A percentile compares a stretch with the other conserved stretches of the same genome.
Evolutionary conservation across 2,113 vertebrate species (phyloP).

Genomic region (Mionectes macconnelli): DNA sequence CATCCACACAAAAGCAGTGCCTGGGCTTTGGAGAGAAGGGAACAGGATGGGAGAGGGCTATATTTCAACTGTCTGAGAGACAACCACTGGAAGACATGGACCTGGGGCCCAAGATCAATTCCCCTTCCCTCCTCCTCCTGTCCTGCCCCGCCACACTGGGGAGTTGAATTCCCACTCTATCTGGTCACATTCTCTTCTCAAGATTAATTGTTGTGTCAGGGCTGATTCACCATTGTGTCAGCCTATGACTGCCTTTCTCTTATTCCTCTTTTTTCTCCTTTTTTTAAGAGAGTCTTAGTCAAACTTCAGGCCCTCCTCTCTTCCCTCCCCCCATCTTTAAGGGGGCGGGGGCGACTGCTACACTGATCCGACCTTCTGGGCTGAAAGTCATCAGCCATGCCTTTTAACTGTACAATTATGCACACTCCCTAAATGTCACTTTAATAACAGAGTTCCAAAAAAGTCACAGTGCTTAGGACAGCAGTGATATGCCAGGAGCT

Average conservation of each 20-base stretch:
- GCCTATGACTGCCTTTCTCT: background rate
- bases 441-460: background rate
- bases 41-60: background rate
- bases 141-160: fast-evolving
- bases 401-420: slow-evolving; percentile 21
- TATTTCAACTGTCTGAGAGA: background rate
- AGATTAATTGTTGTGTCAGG: slow-evolving; percentile 41
- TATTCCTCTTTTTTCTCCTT: background rate
- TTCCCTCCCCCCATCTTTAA: background rate
- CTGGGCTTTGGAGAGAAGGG: background rate
- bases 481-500: background rate
- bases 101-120: background rate
- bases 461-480: background rate
- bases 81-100: background rate
- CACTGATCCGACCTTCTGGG: background rate
- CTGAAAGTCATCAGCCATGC: background rate
- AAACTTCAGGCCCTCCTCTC: background rate
- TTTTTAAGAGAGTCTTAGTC: background rate
- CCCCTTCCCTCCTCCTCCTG: background rate
- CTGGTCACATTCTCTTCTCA: slow-evolving; percentile 15
- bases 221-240: slow-evolving; percentile 9
- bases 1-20: background rate
- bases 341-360: background rate
- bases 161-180: background rate
- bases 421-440: slow-evolving; percentile 3